Conservation (phyloP, 2,888 invertebrate genomes). For the Papilio protenor region DNA sequence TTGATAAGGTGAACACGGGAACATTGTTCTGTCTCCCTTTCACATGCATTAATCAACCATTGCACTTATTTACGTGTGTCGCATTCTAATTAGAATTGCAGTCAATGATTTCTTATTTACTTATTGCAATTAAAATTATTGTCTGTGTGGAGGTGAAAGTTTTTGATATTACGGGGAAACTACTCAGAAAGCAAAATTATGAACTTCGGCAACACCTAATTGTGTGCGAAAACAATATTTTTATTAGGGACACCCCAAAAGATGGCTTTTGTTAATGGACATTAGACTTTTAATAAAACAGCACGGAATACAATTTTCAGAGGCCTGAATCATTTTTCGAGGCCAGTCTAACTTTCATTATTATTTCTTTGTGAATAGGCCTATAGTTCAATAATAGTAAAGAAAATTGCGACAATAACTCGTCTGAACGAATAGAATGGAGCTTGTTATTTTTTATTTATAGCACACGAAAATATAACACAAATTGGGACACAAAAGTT, state of each 20-base stretch:
- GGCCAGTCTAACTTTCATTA: not conserved
- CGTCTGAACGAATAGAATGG: not conserved
- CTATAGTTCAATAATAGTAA: not conserved
- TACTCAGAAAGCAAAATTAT: not conserved
- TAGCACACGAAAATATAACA: conserved; percentile 1
- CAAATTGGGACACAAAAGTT: conserved; percentile 12
- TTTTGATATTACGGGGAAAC: not conserved
- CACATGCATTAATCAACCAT: conserved; percentile 26
- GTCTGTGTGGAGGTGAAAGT: no score
- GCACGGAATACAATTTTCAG: no score
- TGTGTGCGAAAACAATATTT: no score
- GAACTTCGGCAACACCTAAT: no score
- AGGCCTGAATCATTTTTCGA: not conserved
- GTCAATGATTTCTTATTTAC: not conserved
- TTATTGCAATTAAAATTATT: not conserved
- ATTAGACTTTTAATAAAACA: no score
- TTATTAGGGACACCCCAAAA: no score
- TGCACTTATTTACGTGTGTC: conserved; percentile 9
- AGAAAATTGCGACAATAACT: not conserved
- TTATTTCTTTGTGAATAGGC: not conserved
- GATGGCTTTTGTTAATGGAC: no score
- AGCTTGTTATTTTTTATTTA: conserved; percentile 1
- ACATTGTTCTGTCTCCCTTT: conserved; percentile 22
- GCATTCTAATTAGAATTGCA: conserved; percentile 5
- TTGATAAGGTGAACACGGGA: conserved; percentile 3